Percentiles rank a stretch among this genome's conserved stretches.
Conservation (phyloP, 2,797 vertebrate genomes). For the Tangara arthus region DNA sequence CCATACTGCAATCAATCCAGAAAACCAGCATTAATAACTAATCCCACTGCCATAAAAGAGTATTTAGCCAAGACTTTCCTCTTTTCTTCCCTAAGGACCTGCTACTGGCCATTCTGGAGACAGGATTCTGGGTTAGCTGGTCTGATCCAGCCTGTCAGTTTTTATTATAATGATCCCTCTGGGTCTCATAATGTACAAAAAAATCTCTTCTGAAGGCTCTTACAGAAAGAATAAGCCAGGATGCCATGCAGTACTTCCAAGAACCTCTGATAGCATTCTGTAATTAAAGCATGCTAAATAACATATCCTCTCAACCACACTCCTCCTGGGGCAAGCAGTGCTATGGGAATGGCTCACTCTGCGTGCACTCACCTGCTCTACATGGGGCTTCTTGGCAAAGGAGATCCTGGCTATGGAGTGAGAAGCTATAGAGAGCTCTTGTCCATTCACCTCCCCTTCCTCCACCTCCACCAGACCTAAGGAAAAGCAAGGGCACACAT, state of each 20-base stretch:
- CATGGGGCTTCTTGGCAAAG: slow-evolving; percentile 89
- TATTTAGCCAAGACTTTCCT: not conserved
- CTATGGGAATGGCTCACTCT: not conserved
- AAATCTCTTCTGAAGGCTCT: not conserved
- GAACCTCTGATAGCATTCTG: not conserved
- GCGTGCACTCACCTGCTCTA: slow-evolving; percentile 83
- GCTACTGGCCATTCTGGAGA: not conserved
- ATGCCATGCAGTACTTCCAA: not conserved
- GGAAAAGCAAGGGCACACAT: not conserved
- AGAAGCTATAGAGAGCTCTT: slow-evolving; percentile 86
- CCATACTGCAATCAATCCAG: not conserved
- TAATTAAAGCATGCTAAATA: not conserved
- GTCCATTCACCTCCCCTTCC: slow-evolving; percentile 89
- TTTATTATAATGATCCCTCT: not conserved
- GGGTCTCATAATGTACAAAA: not conserved
- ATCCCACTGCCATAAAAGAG: not conserved
- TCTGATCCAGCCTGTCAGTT: not conserved
- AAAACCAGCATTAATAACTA: not conserved
- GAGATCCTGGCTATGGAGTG: slow-evolving; percentile 87
- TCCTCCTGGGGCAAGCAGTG: not conserved
- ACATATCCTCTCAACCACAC: not conserved
- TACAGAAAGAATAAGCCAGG: not conserved
- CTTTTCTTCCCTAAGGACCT: not conserved
- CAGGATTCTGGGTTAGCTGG: not conserved
- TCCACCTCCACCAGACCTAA: slow-evolving; percentile 94